Percentiles rank a stretch among this genome's conserved stretches.
These are phyloP conservation scores for Chironomus striatipennis DNA, from an alignment of 1,140 invertebrate species.

Conservation along the genomic window DNA sequence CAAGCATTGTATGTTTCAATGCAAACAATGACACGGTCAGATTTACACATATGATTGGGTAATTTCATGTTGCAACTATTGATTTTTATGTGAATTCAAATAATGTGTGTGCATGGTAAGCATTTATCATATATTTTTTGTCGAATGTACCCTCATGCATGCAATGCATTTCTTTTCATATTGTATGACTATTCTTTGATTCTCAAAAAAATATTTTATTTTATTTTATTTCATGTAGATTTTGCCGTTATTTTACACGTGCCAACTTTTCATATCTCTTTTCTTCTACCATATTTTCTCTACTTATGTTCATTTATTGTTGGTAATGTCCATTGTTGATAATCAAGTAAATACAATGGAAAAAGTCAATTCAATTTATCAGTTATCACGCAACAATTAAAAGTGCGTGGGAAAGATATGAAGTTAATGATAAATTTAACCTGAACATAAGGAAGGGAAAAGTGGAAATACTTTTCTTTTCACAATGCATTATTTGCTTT, in stretches of 20 bases:
- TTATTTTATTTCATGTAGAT: too few species aligned
- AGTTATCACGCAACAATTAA: slow-evolving; percentile 8
- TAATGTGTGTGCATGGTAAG: background rate
- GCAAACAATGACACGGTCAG: background rate
- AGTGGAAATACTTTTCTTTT: too few species aligned
- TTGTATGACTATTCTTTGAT: background rate
- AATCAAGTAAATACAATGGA: too few species aligned
- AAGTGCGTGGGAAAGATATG: background rate
- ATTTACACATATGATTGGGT: slow-evolving; percentile 6
- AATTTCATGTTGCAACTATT: slow-evolving; percentile 1
- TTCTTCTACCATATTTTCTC: background rate
- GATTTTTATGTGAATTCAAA: slow-evolving; percentile 1
- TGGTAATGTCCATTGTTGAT: background rate
- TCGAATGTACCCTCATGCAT: background rate
- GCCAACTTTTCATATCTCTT: background rate
- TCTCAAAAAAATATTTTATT: too few species aligned
- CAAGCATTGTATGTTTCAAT: too few species aligned
- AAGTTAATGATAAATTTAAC: too few species aligned
- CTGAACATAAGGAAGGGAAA: too few species aligned
- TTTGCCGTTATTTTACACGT: background rate
- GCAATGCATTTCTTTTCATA: background rate
- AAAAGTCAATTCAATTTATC: slow-evolving; percentile 6
- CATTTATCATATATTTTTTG: background rate
- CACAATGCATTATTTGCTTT: too few species aligned
- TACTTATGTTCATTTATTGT: background rate